Evolutionary conservation across 2,113 vertebrate genomes (phyloP).

Genomic region (Carettochelys insculpta): DNA sequence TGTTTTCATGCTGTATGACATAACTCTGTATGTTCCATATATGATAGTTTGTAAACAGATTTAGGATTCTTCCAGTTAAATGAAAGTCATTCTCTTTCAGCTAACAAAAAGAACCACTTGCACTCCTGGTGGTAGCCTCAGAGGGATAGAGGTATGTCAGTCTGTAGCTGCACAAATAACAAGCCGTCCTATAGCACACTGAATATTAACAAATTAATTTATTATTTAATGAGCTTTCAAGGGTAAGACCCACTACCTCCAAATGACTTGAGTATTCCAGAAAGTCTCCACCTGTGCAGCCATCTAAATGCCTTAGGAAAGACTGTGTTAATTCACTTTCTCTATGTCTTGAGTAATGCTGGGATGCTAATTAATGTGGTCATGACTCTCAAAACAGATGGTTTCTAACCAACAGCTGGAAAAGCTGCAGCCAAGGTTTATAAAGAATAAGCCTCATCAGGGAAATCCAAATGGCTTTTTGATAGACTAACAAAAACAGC

Average conservation of each 20-base stretch:
- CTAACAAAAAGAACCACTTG: background rate
- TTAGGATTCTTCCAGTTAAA: background rate
- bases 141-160: too few species aligned
- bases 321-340: background rate
- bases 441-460: background rate
- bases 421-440: background rate
- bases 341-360: background rate
- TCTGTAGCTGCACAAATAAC: too few species aligned
- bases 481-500: background rate
- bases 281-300: background rate
- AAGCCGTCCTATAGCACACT: too few species aligned
- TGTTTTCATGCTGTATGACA: background rate
- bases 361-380: background rate
- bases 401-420: background rate
- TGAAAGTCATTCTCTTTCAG: background rate
- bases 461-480: background rate
- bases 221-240: too few species aligned
- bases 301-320: background rate
- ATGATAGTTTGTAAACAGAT: background rate
- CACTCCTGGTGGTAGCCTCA: background rate
- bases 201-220: too few species aligned
- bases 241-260: too few species aligned
- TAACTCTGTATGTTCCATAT: background rate
- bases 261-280: background rate
- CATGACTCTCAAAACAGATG: conserved; percentile 13